Base-by-base conservation (phyloP, 2,113 vertebrate genomes). In the Tichodroma muraria region DNA sequence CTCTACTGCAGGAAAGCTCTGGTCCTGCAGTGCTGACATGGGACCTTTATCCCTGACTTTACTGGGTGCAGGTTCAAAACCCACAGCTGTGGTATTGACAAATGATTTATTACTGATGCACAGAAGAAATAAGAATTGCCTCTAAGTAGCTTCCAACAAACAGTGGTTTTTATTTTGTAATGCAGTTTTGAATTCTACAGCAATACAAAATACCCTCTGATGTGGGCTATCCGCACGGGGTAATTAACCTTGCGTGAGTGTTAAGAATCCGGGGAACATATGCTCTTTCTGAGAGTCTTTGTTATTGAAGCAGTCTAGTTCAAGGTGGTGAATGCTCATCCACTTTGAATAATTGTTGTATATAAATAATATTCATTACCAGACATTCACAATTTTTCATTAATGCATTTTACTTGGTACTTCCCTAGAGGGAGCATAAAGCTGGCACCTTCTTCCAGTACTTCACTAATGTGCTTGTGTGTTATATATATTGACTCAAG, bases 331-430 rank as follows among this genome's bases (percentile, higher is more conserved):
- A 93, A 85, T 77, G 81, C 57, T 91, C 71, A 83, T 86, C 44
- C 76, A 60, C 45, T 96, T 93, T 89, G 77, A 96, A 92, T 96
- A 96, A 96, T 94, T 94, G 85, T 77, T 90, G 57, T 95, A 86
- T 78, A 94, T 96, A 94, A 93, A 92, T 97, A 96, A 91, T 96
- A 96, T 82, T 90, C 59, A 80, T 91, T 85, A 90, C 57, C 52
- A 96, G 78, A 79, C 80, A 89, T 85, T 83, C 85, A 80, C 44
- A 80, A 47, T 75, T 97, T 94, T 94, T 88, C 89, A 92, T 96
- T 94, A 96, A 97, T 95, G 68, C 50, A 65, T 96, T 94, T 96
- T 94, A 90, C 85, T 96, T 88, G 50, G 92, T 94, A 80, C 53
- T 88, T 88, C 89, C 94, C 94, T 92, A 72, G 83, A 97, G 95